Percentiles rank a stretch among this genome's conserved stretches.
These are phyloP conservation scores for Osmoderma eremita DNA, from an alignment of 2,888 invertebrate genomes.

Conservation along the genomic window DNA sequence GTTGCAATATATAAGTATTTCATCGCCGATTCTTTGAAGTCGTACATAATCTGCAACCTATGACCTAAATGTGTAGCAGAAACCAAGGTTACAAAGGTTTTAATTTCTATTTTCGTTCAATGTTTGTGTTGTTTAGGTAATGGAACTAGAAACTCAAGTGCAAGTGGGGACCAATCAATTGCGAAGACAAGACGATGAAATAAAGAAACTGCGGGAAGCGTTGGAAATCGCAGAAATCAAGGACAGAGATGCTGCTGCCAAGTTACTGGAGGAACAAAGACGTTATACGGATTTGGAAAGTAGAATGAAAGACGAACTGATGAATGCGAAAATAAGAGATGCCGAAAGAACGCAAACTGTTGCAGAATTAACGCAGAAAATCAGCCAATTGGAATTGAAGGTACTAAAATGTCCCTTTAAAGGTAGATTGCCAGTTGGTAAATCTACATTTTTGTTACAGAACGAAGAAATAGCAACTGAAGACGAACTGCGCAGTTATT, in stretches of 20 bases:
- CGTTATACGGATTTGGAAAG: conserved; percentile 75
- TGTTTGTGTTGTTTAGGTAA: conserved; percentile 66
- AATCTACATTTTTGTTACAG: conserved; percentile 65
- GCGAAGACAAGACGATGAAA: conserved; percentile 92
- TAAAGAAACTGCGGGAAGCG: conserved; percentile 82
- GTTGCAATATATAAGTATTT: too few relatives aligned
- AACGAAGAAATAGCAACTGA: conserved; percentile 95
- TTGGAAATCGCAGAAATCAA: conserved; percentile 78
- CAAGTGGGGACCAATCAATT: conserved; percentile 90
- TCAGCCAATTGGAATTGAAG: conserved; percentile 92
- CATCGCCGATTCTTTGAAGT: too few relatives aligned
- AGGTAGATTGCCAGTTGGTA: not conserved
- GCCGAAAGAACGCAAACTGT: conserved; percentile 94
- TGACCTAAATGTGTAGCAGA: not conserved
- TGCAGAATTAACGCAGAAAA: conserved; percentile 92
- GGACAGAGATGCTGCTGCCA: conserved; percentile 79
- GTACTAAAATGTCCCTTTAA: conserved; percentile 64
- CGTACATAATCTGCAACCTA: too few relatives aligned
- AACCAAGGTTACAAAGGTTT: not conserved
- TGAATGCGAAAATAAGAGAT: conserved; percentile 93
- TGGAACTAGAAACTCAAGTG: conserved; percentile 97
- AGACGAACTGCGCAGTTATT: conserved; percentile 86
- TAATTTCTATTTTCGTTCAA: too few relatives aligned
- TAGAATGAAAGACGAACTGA: conserved; percentile 86
- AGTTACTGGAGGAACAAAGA: conserved; percentile 86